Evolutionary conservation across 2,113 vertebrate species (phyloP), one percentile per base, ranked within the genome.

Genomic region (Furnarius figulus): DNA sequence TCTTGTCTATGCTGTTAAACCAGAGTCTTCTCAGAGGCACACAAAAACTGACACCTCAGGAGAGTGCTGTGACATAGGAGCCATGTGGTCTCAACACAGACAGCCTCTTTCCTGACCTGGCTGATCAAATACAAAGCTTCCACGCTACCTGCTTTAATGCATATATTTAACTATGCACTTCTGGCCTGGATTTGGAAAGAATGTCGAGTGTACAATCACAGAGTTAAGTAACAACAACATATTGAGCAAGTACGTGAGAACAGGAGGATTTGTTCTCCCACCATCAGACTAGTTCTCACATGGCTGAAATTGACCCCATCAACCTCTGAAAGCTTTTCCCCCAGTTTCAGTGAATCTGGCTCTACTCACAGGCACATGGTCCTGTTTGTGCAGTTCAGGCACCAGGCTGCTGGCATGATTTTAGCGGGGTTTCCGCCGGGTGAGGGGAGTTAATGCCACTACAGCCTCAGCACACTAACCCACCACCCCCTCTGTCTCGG

Each of bases 281-380:
- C 30, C 40, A 7, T 12, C 1, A 2, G 21, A 56, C 37, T 9
- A 24, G 20, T 5, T 39, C 28, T 35, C 6, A 4, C 1, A 0
- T 2, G 30, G 24, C 37, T 53, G 46, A 76, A 30, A 81, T 2
- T 21, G 7, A 7, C 22, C 13, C 37, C 24, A n/a, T n/a, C 62
- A 42, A 19, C 25, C 19, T 52, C 39, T 12, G 7, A 13, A 14
- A 39, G 18, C 5, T 86, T 72, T 47, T 12, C 31, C 49, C 35
- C 21, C 18, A 1, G 7, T 25, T 76, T n/a, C 40, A 27, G 42
- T 23, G 74, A 66, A 62, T 27, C 18, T 21, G 37, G 4, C 5
- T 24, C 22, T 24, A 30, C 63, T 63, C 11, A 1, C 18, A 21
- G 52, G 10, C 16, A 16, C 52, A 5, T 3, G 1, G 5, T 6